Evolutionary conservation across 2,113 vertebrate species (phyloP).

Genomic region (Athene noctua): DNA sequence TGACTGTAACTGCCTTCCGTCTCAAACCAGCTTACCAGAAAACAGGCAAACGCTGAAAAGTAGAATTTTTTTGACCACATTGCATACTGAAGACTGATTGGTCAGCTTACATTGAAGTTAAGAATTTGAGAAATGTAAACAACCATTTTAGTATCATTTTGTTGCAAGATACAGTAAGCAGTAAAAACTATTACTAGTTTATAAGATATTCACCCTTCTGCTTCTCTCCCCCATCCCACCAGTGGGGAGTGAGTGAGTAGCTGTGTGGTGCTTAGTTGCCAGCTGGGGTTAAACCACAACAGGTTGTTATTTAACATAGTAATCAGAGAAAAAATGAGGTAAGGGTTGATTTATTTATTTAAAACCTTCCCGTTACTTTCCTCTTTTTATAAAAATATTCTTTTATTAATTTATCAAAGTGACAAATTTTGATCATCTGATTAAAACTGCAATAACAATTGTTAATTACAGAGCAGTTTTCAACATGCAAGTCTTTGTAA

Average conservation of each 20-base stretch:
- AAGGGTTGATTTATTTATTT: not conserved
- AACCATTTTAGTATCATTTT: not conserved
- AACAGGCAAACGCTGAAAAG: not conserved
- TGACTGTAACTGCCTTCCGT: not conserved
- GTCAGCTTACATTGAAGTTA: not conserved
- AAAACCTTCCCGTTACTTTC: not conserved
- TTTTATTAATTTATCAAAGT: not conserved
- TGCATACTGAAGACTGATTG: not conserved
- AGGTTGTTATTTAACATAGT: not conserved
- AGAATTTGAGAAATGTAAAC: not conserved
- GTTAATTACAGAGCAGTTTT: not conserved
- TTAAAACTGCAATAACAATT: not conserved
- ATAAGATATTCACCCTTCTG: too few species aligned
- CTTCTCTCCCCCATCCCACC: too few species aligned
- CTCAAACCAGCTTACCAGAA: not conserved
- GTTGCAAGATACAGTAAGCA: not conserved
- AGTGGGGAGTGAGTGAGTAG: too few species aligned
- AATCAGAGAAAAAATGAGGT: not conserved
- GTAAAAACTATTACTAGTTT: not conserved
- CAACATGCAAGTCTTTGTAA: not conserved
- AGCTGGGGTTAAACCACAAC: too few species aligned
- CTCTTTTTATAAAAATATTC: not conserved
- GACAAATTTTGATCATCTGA: not conserved
- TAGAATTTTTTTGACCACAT: not conserved
- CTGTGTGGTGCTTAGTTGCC: too few species aligned